phyloP scores from a whole-genome alignment of 1,140 invertebrate species.

The Microplitis mediator region DNA sequence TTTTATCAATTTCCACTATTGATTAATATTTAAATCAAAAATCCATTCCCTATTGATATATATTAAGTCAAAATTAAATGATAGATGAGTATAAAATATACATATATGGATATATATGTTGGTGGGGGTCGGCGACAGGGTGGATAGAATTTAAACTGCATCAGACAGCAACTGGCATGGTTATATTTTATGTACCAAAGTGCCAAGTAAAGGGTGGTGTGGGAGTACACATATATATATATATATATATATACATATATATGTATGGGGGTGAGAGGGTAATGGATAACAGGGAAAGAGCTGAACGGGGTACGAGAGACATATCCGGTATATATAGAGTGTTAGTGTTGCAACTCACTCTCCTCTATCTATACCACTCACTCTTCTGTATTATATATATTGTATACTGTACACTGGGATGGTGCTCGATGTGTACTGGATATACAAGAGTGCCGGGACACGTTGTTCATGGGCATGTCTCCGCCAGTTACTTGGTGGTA shows the following conservation, averaged over 20 bases:
- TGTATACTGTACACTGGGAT: too few relatives aligned
- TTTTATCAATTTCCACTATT: too few relatives aligned
- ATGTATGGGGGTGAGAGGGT: neutral
- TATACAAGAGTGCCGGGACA: constrained; percentile 10
- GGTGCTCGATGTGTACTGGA: too few relatives aligned
- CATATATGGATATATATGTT: neutral
- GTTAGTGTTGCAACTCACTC: constrained; percentile 26
- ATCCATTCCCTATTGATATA: too few relatives aligned
- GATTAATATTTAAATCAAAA: too few relatives aligned
- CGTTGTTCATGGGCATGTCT: constrained; percentile 32
- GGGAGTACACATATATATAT: too few relatives aligned
- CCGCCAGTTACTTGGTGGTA: constrained; percentile 33
- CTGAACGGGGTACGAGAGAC: neutral
- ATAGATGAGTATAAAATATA: neutral
- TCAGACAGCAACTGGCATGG: constrained; percentile 30
- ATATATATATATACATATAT: too few relatives aligned
- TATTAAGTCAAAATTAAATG: too few relatives aligned
- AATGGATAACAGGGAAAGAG: neutral
- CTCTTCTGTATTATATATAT: too few relatives aligned
- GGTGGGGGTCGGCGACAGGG: neutral
- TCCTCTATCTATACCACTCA: neutral
- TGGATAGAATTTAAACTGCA: constrained; percentile 34
- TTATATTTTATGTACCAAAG: constrained; percentile 36
- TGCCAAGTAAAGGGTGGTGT: constrained; percentile 1
- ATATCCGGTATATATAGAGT: neutral